Base-by-base conservation (phyloP, 1,140 invertebrate genomes). In the Augochlora pura region DNA sequence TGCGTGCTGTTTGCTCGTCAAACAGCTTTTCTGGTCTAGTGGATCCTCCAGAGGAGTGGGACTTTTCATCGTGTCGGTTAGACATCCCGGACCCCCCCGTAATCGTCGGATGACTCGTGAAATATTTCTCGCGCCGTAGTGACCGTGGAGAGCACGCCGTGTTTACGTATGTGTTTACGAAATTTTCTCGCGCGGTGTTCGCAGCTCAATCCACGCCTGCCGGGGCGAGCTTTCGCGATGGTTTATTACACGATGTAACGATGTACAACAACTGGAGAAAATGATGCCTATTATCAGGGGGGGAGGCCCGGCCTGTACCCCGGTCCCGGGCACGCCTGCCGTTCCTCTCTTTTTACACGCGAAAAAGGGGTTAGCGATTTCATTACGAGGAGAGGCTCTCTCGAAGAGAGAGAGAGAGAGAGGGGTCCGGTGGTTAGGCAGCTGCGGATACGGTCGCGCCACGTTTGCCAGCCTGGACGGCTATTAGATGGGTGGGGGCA, bases 21-120 rank as follows among this genome's bases (percentile, higher is more conserved):
- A 87, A 89, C 81, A 85, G 76, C 81, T 86, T 88, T 85, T 75
- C 77, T 74, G 67, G 67, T 78, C 76, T 76, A 74, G 69, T 71
- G 70, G 82, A 82, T 80, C 59, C 83, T 85, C 63, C 57, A 63
- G 12, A 60, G 54, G n/a, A 32, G 46, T 46, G 42, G 42, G 42
- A 46, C 42, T 46, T 46, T 46, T 46, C 42, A 46, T 46, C 42
- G 42, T 12, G 32, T 12, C 42, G 42, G 42, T 46, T 46, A 46
- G 2, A 42, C 0, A 7, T 10, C 7, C 18, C 52, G 0, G 0
- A 6, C 0, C 3, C 52, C 6, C 21, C 39, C 3, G 21, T 57
- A 57, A 57, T 57, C 49, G 49, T n/a, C 6, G 38, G 32, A 16
- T 16, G 71, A 59, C 38, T 54, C 21, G 32, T 62, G 18, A n/a